Evolutionary conservation across 92 coral and sea anemone genomes (phyloP).

Genomic region (Bergia sp.): DNA sequence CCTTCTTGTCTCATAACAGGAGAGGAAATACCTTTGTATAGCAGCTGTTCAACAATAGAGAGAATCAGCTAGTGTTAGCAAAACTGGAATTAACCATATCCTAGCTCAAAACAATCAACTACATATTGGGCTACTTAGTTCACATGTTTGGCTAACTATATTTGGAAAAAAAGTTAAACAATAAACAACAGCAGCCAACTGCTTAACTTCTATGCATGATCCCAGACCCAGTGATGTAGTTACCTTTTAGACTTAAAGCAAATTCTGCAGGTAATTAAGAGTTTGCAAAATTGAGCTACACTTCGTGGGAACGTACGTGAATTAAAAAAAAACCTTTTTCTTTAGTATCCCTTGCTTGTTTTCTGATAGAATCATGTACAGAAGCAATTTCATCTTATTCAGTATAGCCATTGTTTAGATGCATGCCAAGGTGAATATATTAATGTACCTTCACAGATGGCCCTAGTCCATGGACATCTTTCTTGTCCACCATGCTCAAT

Average conservation of each 20-base stretch:
- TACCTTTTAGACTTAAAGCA: not conserved
- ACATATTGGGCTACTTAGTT: not conserved
- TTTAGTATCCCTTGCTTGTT: not conserved
- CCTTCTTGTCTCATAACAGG: constrained; percentile 24
- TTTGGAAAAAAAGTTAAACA: not conserved
- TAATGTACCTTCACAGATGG: constrained; percentile 46
- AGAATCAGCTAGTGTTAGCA: constrained; percentile 19
- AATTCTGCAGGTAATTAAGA: not conserved
- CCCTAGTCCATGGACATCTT: constrained; percentile 61
- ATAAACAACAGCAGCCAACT: constrained; percentile 6
- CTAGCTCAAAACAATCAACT: constrained; percentile 2
- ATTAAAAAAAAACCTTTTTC: not conserved
- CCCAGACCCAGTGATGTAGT: not conserved
- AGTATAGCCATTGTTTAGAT: constrained; percentile 2
- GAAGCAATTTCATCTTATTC: not conserved
- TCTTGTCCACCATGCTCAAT: constrained; percentile 52
- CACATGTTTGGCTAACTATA: not conserved
- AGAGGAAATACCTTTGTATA: constrained; percentile 44
- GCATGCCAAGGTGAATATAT: constrained; percentile 1
- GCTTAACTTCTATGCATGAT: not conserved
- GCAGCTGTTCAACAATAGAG: constrained; percentile 37
- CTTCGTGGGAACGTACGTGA: not conserved
- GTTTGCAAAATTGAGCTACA: too few relatives aligned
- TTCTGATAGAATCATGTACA: not conserved
- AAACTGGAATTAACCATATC: not conserved